A percentile compares a stretch with the other conserved stretches of the same genome.
Conservation (phyloP, 2,113 vertebrate species). For the Archilochus colubris region DNA sequence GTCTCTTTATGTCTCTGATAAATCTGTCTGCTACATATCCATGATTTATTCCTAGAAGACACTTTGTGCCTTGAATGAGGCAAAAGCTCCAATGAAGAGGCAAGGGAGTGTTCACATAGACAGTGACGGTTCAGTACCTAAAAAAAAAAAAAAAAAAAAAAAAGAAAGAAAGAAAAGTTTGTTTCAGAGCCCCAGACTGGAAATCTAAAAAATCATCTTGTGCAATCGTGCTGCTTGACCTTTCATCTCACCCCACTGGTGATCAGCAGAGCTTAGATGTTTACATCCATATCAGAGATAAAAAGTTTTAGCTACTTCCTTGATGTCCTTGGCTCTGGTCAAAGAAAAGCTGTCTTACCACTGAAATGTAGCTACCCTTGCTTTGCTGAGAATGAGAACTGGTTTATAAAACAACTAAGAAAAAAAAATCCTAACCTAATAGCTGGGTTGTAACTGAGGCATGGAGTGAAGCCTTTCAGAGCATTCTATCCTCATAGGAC, state of each 20-base stretch:
- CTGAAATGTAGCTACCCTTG: neutral
- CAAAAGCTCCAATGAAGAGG: neutral
- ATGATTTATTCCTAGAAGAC: neutral
- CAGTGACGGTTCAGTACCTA: neutral
- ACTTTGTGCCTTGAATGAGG: neutral
- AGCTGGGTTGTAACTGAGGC: neutral
- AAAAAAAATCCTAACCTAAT: neutral
- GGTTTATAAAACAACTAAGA: neutral
- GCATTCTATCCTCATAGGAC: neutral
- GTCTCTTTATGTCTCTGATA: neutral
- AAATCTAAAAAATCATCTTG: neutral
- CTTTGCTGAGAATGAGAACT: neutral
- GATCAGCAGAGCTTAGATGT: neutral
- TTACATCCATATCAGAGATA: neutral
- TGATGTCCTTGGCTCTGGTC: neutral
- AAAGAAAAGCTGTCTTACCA: neutral
- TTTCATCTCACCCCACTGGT: neutral
- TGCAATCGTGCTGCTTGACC: rapidly evolving
- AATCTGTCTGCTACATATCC: neutral
- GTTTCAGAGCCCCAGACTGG: neutral
- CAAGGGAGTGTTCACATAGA: neutral
- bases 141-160: too few relatives aligned
- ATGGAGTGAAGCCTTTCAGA: neutral
- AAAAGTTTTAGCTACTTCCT: neutral
- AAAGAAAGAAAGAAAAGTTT: neutral